Evolutionary conservation across 2,888 invertebrate genomes (phyloP).

Genomic region (Lasioglossum zephyrum): DNA sequence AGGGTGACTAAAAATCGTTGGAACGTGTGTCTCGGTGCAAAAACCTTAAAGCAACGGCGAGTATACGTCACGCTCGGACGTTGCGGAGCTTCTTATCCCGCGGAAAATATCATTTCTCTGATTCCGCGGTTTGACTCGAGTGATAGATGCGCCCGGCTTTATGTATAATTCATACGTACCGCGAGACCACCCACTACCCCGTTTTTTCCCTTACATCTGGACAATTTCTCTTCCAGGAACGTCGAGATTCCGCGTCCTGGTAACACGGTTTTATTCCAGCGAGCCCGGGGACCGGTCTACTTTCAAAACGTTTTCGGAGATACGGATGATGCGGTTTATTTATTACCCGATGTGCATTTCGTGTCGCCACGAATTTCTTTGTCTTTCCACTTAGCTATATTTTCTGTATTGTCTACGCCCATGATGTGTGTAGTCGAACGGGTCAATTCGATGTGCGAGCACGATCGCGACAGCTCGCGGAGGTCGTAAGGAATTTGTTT

Average conservation of each 20-base stretch:
- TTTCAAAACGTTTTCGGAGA: constrained; percentile 4
- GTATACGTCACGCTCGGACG: constrained; percentile 3
- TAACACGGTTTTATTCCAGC: constrained; percentile 12
- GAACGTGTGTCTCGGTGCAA: neutral
- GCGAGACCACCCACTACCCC: neutral
- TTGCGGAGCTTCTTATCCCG: constrained; percentile 14
- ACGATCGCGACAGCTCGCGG: neutral
- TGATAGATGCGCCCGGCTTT: constrained; percentile 19
- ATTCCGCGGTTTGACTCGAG: constrained; percentile 14
- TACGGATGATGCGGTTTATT: constrained; percentile 8
- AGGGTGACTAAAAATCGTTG: neutral
- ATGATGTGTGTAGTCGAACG: neutral
- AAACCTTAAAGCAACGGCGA: neutral
- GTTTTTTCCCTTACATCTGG: constrained; percentile 12
- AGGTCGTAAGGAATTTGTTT: neutral
- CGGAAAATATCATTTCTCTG: constrained; percentile 39
- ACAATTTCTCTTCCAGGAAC: constrained; percentile 9
- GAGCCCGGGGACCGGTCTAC: neutral
- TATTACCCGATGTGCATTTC: neutral
- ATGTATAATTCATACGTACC: constrained; percentile 28
- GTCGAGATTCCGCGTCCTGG: constrained; percentile 6
- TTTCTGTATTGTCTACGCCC: neutral
- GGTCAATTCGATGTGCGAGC: neutral
- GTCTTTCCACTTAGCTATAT: neutral
- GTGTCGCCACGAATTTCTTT: neutral